These are phyloP conservation scores for Aethina tumida DNA, from an alignment of 1,140 invertebrate species.

Conservation along the genomic window DNA sequence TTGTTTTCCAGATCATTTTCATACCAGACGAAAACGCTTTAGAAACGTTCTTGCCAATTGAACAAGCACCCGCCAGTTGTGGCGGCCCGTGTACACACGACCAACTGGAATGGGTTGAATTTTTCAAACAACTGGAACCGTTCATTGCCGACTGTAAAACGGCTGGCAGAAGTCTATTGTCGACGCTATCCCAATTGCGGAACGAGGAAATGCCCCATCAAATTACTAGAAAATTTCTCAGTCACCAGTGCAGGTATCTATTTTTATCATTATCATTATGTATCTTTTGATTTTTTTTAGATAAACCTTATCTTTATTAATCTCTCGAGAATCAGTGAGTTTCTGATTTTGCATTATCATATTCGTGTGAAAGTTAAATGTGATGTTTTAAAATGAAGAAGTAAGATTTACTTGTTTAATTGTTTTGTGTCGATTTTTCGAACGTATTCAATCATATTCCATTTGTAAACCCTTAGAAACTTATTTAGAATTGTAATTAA, in stretches of 20 bases:
- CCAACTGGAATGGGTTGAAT: slow-evolving; percentile 51
- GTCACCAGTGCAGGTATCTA: slow-evolving; percentile 41
- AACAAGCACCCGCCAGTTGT: slow-evolving; percentile 41
- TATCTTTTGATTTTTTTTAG: too few species aligned
- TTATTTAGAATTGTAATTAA: too few species aligned
- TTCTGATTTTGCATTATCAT: too few species aligned
- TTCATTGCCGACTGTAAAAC: slow-evolving; percentile 39
- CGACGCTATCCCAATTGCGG: slow-evolving; percentile 42
- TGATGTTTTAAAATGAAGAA: too few species aligned
- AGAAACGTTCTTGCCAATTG: slow-evolving; percentile 33
- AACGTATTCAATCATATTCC: too few species aligned
- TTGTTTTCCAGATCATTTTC: slow-evolving; percentile 24
- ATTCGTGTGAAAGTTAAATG: too few species aligned
- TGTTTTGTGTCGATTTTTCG: too few species aligned
- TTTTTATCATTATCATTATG: too few species aligned
- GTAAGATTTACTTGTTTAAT: too few species aligned
- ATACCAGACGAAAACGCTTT: slow-evolving; percentile 31
- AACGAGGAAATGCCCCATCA: slow-evolving; percentile 37
- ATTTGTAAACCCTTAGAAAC: too few species aligned
- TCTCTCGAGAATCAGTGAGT: too few species aligned
- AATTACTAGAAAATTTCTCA: slow-evolving; percentile 41
- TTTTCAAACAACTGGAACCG: slow-evolving; percentile 48
- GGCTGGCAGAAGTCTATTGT: slow-evolving; percentile 40
- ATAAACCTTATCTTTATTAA: too few species aligned
- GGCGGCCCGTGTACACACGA: slow-evolving; percentile 43